These are phyloP conservation scores for Aricia agestis DNA, from an alignment of 1,140 invertebrate genomes.

Conservation along the genomic window DNA sequence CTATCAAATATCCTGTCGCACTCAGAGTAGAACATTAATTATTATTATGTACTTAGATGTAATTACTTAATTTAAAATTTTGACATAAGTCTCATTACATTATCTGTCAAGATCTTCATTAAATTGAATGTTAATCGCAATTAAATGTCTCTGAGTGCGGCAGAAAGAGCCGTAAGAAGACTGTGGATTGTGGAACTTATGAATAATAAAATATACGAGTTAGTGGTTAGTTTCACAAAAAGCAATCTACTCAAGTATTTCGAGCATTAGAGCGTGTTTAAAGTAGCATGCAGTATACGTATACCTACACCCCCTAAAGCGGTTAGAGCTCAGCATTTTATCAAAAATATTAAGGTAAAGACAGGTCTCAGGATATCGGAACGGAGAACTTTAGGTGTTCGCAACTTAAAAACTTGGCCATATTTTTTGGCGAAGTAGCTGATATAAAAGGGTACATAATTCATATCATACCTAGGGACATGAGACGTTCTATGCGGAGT, in stretches of 20 bases:
- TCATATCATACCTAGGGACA: conserved; percentile 46
- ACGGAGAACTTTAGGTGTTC: background rate
- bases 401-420: conserved; percentile 27
- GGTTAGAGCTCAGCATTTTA: background rate
- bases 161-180: too few relatives aligned
- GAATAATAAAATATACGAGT: conserved; percentile 10
- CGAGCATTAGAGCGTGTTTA: background rate
- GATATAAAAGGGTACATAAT: conserved; percentile 28
- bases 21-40: too few relatives aligned
- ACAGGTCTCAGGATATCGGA: background rate
- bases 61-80: too few relatives aligned
- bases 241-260: background rate
- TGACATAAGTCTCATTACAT: too few relatives aligned
- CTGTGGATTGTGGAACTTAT: background rate
- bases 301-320: background rate
- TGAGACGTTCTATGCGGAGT: conserved; percentile 51
- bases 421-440: conserved; percentile 17
- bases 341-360: background rate
- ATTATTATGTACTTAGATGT: too few relatives aligned
- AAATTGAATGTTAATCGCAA: too few relatives aligned
- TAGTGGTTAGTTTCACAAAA: conserved; percentile 12
- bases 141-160: too few relatives aligned
- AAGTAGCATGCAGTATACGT: background rate
- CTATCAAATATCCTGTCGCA: too few relatives aligned
- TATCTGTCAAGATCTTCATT: too few relatives aligned